phyloP scores from a whole-genome alignment of 2,888 invertebrate species.

The Apamea crenata region DNA sequence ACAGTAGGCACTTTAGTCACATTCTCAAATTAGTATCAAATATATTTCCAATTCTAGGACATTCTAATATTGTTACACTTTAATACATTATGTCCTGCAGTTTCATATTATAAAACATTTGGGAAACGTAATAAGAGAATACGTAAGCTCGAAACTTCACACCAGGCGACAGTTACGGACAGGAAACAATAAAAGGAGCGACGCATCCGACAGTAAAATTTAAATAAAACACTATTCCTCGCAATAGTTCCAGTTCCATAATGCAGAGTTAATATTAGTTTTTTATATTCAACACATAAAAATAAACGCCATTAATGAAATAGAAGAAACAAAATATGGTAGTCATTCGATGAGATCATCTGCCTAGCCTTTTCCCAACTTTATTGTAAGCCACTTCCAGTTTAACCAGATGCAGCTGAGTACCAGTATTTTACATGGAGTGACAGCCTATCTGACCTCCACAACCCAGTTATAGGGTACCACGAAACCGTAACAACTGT shows the following conservation, averaged over 20 bases:
- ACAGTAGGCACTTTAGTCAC: not conserved
- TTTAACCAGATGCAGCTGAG: not conserved
- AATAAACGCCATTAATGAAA: constrained; percentile 6
- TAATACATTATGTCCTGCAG: constrained; percentile 2
- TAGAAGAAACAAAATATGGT: not conserved
- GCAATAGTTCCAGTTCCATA: constrained; percentile 27
- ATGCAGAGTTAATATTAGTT: constrained; percentile 19
- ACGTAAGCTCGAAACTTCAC: constrained; percentile 61
- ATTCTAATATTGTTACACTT: not conserved
- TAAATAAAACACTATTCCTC: constrained; percentile 66
- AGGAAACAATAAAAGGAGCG: constrained; percentile 63
- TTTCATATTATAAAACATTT: constrained; percentile 45
- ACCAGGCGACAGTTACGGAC: constrained; percentile 57
- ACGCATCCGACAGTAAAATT: constrained; percentile 61
- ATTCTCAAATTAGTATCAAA: not conserved
- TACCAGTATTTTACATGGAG: not conserved
- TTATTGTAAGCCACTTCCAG: not conserved
- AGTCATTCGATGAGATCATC: not conserved
- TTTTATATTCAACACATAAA: constrained; percentile 1
- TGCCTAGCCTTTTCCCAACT: not conserved
- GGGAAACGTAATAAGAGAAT: constrained; percentile 57
- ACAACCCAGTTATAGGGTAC: not conserved
- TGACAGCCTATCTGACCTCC: not conserved
- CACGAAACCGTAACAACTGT: too few relatives aligned
- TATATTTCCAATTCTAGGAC: not conserved